phyloP scores from a whole-genome alignment of 2,113 vertebrate genomes.

The Macquaria ambigua region DNA sequence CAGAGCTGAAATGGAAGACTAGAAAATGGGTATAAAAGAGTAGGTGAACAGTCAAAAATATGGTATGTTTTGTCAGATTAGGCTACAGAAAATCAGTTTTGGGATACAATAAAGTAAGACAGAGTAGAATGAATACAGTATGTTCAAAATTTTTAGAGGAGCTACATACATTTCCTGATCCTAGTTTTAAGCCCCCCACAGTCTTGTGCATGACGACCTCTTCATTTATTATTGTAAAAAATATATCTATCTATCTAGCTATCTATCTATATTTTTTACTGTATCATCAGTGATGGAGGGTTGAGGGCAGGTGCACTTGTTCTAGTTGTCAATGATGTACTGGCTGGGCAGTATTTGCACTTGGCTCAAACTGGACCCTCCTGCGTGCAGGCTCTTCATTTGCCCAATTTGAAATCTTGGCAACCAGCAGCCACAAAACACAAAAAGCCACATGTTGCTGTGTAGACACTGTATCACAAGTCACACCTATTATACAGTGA shows the following conservation, averaged over 20 bases:
- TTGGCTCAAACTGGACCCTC: background rate
- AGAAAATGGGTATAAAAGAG: background rate
- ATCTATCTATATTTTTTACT: background rate
- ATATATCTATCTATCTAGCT: no score
- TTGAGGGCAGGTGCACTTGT: background rate
- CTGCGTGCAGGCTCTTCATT: background rate
- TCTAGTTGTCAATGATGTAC: background rate
- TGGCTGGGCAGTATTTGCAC: background rate
- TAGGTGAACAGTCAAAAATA: background rate
- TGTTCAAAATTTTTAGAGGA: background rate
- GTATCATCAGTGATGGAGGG: background rate
- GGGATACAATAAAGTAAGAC: background rate
- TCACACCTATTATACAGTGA: background rate
- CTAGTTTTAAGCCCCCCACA: no score
- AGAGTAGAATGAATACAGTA: background rate
- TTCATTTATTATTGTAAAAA: background rate
- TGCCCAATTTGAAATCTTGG: background rate
- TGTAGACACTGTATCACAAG: background rate
- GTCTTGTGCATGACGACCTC: no score
- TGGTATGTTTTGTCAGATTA: background rate
- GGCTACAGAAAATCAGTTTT: background rate
- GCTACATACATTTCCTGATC: background rate
- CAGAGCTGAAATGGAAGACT: slow-evolving; percentile 1
- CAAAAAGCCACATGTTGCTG: background rate
- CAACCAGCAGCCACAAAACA: background rate